A percentile compares a stretch with the other conserved stretches of the same genome.
Conservation (phyloP, 2,113 vertebrate species). For the Pongo pygmaeus region DNA sequence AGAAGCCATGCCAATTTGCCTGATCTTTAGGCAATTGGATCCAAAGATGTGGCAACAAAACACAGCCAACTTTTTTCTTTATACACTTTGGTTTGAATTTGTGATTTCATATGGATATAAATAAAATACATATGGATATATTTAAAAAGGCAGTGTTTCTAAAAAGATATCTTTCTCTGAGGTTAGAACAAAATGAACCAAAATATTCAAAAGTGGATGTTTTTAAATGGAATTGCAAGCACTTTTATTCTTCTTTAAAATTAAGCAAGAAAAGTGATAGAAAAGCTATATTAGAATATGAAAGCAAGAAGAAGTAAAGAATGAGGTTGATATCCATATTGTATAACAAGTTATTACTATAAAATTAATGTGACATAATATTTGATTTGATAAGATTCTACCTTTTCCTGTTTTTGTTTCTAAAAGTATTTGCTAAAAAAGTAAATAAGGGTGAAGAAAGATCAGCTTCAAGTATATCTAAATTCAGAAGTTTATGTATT, state of each 20-base stretch:
- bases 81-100: background rate
- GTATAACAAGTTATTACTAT: background rate
- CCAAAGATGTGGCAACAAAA: conserved; percentile 16
- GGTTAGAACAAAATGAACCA: background rate
- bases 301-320: background rate
- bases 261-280: background rate
- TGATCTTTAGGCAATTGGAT: background rate
- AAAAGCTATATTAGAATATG: background rate
- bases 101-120: background rate
- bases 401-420: background rate
- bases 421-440: background rate
- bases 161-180: conserved; percentile 16
- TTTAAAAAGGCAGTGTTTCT: background rate
- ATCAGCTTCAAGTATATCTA: background rate
- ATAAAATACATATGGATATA: background rate
- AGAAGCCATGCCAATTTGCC: background rate
- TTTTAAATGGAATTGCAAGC: background rate
- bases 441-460: background rate
- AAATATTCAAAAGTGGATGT: background rate
- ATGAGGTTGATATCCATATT: background rate
- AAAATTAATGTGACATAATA: background rate
- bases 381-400: background rate
- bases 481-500: background rate
- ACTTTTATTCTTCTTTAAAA: conserved; percentile 6
- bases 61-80: background rate